Percentiles rank a stretch among this genome's conserved stretches.
These are phyloP conservation scores for Coboldia fuscipes DNA, from an alignment of 1,140 invertebrate species.

Conservation along the genomic window DNA sequence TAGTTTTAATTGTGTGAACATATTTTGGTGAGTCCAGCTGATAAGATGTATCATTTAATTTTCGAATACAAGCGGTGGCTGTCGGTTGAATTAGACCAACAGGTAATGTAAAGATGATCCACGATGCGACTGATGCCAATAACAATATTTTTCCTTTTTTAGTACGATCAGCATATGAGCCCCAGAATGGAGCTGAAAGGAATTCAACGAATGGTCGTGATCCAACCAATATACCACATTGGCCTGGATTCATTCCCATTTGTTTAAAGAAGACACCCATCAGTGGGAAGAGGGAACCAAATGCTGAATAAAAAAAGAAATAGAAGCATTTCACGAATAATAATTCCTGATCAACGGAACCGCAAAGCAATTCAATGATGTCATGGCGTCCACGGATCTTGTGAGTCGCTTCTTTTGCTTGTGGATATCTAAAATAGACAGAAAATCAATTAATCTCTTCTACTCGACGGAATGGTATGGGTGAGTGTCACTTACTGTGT, in stretches of 20 bases:
- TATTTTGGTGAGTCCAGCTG: slow-evolving; percentile 26
- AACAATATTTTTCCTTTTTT: slow-evolving; percentile 71
- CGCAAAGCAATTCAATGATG: slow-evolving; percentile 62
- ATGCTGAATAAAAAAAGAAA: slow-evolving; percentile 98
- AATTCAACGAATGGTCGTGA: slow-evolving; percentile 93
- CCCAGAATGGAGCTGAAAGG: slow-evolving; percentile 94
- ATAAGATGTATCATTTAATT: slow-evolving; percentile 45
- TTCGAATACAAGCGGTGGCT: slow-evolving; percentile 64
- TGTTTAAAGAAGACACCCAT: slow-evolving; percentile 99
- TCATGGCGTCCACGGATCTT: slow-evolving; percentile 71
- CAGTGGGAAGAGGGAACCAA: slow-evolving; percentile 91
- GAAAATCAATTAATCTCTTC: not conserved
- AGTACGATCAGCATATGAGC: slow-evolving; percentile 78
- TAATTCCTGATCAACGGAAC: slow-evolving; percentile 68
- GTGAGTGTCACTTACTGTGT: slow-evolving; percentile 23
- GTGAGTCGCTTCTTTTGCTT: slow-evolving; percentile 69
- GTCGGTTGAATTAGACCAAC: slow-evolving; percentile 88
- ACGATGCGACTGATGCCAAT: slow-evolving; percentile 75
- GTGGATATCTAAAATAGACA: slow-evolving; percentile 32
- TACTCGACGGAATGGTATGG: no score
- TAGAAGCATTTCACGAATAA: slow-evolving; percentile 92
- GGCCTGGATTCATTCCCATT: slow-evolving; percentile 91
- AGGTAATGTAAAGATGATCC: slow-evolving; percentile 92
- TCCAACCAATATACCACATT: slow-evolving; percentile 82
- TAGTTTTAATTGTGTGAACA: no score